Percentiles rank a stretch among this genome's conserved stretches.
Conservation (phyloP, 2,113 vertebrate genomes). For the Pongo abelii region DNA sequence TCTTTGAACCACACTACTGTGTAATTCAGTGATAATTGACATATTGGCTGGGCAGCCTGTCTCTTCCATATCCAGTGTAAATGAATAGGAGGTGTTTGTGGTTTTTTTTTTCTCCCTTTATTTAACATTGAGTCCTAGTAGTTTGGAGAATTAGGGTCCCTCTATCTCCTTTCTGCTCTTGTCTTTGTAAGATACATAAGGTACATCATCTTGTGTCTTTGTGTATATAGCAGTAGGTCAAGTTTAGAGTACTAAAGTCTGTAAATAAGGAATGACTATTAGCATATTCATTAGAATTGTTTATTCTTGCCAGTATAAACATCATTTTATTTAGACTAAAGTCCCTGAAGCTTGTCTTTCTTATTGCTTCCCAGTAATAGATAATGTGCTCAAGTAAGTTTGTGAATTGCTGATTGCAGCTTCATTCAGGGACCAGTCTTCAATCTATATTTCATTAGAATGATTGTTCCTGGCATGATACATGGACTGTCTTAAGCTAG, state of each 20-base stretch:
- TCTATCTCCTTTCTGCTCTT: not conserved
- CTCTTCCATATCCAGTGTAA: not conserved
- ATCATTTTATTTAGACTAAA: constrained; percentile 50
- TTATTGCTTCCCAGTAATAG: constrained; percentile 35
- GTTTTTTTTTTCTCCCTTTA: not conserved
- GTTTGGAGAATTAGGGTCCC: constrained; percentile 21
- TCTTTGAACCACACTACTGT: not conserved
- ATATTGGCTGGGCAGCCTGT: not conserved
- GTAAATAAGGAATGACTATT: constrained; percentile 71
- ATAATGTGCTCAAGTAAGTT: constrained; percentile 14
- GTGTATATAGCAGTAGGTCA: constrained; percentile 66
- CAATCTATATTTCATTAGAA: not conserved
- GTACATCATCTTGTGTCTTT: constrained; percentile 51
- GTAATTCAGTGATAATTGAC: not conserved
- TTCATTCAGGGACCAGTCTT: constrained; percentile 40
- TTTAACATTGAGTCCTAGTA: constrained; percentile 32
- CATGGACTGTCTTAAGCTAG: constrained; percentile 20
- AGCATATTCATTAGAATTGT: constrained; percentile 50
- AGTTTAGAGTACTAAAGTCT: constrained; percentile 56
- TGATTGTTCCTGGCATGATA: constrained; percentile 44
- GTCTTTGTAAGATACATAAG: constrained; percentile 35
- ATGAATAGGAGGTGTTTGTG: not conserved
- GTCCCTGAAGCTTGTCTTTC: constrained; percentile 52
- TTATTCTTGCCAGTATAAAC: constrained; percentile 56
- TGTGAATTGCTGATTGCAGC: constrained; percentile 1